A percentile compares a stretch with the other conserved stretches of the same genome.
Conservation (phyloP, 2,888 invertebrate species). For the Margaritifera margaritifera region DNA sequence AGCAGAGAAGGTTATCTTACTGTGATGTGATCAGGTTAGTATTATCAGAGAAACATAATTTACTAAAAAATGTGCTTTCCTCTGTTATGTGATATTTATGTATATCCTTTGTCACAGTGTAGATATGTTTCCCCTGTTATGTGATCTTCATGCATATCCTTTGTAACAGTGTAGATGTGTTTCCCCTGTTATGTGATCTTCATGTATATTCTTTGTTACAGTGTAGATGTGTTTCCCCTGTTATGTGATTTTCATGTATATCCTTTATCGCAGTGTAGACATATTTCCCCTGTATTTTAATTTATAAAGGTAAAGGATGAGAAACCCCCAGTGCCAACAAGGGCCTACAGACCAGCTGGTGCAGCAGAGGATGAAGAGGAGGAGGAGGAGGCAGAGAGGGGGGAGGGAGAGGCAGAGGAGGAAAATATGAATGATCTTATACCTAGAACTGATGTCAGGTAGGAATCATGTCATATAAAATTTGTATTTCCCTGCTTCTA, state of each 20-base stretch:
- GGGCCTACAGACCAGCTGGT: conserved; percentile 75
- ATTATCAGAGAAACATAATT: too few species aligned
- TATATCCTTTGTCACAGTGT: not conserved
- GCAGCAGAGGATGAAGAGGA: conserved; percentile 74
- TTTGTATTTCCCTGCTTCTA: not conserved
- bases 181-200: not conserved
- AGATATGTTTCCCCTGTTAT: not conserved
- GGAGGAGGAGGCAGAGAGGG: conserved; percentile 72
- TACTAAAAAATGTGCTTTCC: too few species aligned
- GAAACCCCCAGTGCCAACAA: conserved; percentile 83
- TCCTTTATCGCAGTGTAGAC: not conserved
- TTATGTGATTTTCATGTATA: not conserved
- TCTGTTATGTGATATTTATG: too few species aligned
- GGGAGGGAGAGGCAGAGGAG: conserved; percentile 61
- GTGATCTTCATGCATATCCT: not conserved
- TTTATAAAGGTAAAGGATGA: conserved; percentile 76
- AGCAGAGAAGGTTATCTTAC: too few species aligned
- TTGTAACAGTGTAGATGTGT: not conserved
- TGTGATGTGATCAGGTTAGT: too few species aligned
- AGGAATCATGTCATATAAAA: not conserved
- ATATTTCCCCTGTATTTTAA: not conserved
- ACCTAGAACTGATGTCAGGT: conserved; percentile 78
- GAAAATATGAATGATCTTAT: conserved; percentile 80
- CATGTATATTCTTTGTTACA: not conserved
- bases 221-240: not conserved